Conservation (phyloP, 2,888 invertebrate genomes). For the Lomographa bimaculata region DNA sequence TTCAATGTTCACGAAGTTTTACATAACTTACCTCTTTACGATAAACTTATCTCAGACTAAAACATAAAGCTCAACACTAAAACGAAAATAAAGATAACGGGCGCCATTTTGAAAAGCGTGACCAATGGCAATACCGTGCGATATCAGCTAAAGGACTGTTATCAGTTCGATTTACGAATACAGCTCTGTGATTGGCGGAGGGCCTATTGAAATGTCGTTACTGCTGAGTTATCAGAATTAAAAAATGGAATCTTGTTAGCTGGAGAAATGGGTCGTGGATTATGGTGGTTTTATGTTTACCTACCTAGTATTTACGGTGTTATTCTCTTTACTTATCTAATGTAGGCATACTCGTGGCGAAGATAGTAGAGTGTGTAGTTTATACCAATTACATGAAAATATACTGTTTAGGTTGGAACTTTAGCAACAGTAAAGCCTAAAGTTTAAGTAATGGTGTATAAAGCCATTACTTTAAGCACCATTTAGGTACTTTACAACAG, state of each 20-base stretch:
- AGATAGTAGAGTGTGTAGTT: no score
- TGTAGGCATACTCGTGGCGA: no score
- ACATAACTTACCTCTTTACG: conserved; percentile 39
- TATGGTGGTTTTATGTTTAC: conserved; percentile 42
- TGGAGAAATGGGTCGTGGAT: conserved; percentile 55
- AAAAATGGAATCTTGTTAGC: conserved; percentile 62
- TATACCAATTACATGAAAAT: no score
- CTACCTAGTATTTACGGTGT: no score
- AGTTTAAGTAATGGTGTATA: no score
- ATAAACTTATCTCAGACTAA: conserved; percentile 61
- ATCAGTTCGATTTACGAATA: conserved; percentile 73
- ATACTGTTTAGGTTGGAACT: no score
- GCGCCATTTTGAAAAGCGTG: conserved; percentile 74
- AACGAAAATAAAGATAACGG: conserved; percentile 61
- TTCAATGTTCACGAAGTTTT: conserved; percentile 29
- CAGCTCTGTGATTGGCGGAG: conserved; percentile 61
- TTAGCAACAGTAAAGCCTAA: no score
- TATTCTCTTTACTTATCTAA: no score
- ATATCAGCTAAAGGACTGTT: conserved; percentile 68
- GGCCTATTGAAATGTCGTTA: conserved; percentile 42
- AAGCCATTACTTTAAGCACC: no score
- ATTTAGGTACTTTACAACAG: no score
- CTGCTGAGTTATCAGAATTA: conserved; percentile 56
- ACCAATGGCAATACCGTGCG: conserved; percentile 65
- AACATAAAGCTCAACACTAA: conserved; percentile 61